Base-by-base conservation (phyloP, 2,113 vertebrate species). In the Empidonax traillii region DNA sequence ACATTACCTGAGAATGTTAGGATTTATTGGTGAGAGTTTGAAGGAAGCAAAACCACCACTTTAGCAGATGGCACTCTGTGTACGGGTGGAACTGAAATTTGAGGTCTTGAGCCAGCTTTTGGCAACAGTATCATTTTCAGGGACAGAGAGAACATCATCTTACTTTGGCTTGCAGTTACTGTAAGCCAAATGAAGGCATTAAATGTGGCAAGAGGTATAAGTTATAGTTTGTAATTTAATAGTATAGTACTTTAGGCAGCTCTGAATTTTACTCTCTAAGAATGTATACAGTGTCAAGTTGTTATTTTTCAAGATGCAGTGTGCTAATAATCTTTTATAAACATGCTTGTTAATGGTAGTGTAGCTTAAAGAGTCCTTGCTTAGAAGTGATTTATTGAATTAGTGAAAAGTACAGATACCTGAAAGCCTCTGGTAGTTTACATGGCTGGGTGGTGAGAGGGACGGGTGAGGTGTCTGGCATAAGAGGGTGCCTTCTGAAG, bases 161-260 rank as follows among this genome's bases (percentile, higher is more conserved):
- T 71, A 3, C 18, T 89, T 74, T 28, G 52, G 30, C 44, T 78
- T 87, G 31, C 21, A 62, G 51, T 77, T 89, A 19, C 44, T 75
- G 47, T 63, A n/a, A 46, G 33, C 51, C 31, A 51, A 7, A 39
- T 39, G 10, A 43, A 73, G 51, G 21, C 8, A 11, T 49, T 62
- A 52, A 41, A n/a, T 24, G 15, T 73, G 10, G 11, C 43, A 44
- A 56, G 44, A 0, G 0, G 3, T 43, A 9, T 72, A 31, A 44
- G 16, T 24, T 65, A 8, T 35, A 44, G 19, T 46, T 67, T 16
- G 9, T 75, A 44, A 35, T 65, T 63, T 56, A 47, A 33, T 82
- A 91, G 61, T 8, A 2, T 67, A 30, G 28, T 2, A 6, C 67
- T 0, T 69, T 71, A 44, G 37, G 35, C 15, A 52, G 12, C 10